Base-by-base conservation (phyloP, 2,113 vertebrate species). In the Rhabdornis inornatus region DNA sequence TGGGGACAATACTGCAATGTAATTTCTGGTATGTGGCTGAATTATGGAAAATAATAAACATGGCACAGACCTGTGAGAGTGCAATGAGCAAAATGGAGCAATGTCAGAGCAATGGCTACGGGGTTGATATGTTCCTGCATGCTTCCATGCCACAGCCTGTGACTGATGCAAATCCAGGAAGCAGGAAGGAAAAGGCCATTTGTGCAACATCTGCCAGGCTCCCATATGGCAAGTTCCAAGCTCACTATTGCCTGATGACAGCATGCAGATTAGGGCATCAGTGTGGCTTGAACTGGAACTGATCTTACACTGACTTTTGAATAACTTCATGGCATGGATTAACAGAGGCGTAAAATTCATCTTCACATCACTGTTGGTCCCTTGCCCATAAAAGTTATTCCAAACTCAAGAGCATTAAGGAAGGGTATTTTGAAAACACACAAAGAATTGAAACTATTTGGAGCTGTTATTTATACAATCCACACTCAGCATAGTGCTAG, bases 271-370 rank as follows among this genome's bases (percentile, higher is more conserved):
- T 96, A 97, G 94, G 80, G 92, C 92, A 87, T 90, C 90, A 89
- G 80, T 45, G 90, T 93, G 83, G 95, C 79, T 27, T 94, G 90
- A 96, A 90, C 94, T 95, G 95, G 92, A 97, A 93, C 92, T 94
- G 95, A 96, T 96, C 92, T 94, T 94, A 93, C 93, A 90, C 57
- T 96, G 94, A 87, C 79, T 96, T 95, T 90, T 94, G 92, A 95
- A 93, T 93, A 92, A 89, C 93, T 96, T 89, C 76, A 64, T 84
- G 83, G 90, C 65, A 87, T 35, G 76, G 93, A 90, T 93, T 92
- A 95, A 94, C 76, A 90, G 49, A 30, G 80, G 76, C 0, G 1
- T 90, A 89, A 96, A 96, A 96, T 96, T 97, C 83, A 87, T 89
- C 95, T 78, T 96, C 90, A 87, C n/a, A 78, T 93, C 86, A 31